A percentile compares a stretch with the other conserved stretches of the same genome.
phyloP scores from a whole-genome alignment of 2,797 vertebrate genomes.

The Taeniopygia guttata region DNA sequence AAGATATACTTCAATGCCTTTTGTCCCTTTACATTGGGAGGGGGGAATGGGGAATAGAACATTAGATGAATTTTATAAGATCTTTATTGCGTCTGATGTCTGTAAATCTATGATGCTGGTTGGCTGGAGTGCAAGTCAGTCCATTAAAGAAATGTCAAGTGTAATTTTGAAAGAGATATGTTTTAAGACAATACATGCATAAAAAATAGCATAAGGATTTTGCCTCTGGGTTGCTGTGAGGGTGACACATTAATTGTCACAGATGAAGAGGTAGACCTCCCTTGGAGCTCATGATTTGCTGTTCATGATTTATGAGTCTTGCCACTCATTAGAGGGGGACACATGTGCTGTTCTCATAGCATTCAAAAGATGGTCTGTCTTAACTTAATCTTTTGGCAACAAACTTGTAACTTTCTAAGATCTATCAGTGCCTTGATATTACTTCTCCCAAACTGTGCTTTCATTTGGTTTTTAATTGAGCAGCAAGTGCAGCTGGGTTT shows the following conservation, averaged over 20 bases:
- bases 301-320: slow-evolving; percentile 48
- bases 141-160: slow-evolving; percentile 50
- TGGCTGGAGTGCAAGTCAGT: slow-evolving; percentile 10
- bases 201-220: slow-evolving; percentile 54
- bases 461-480: background rate
- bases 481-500: background rate
- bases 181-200: slow-evolving; percentile 59
- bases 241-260: slow-evolving; percentile 50
- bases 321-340: slow-evolving; percentile 8
- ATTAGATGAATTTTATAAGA: background rate
- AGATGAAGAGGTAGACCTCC: slow-evolving; percentile 53
- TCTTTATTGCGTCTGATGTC: background rate
- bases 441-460: background rate
- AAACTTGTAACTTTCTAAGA: background rate
- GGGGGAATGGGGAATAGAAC: background rate
- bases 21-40: background rate
- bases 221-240: slow-evolving; percentile 45
- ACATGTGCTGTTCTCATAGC: background rate
- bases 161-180: slow-evolving; percentile 40
- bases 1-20: background rate
- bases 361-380: background rate
- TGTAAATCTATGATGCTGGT: background rate
- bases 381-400: background rate
- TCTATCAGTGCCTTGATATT: background rate
- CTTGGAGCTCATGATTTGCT: slow-evolving; percentile 32